These are phyloP conservation scores for Bombus soroeensis DNA, from an alignment of 1,140 invertebrate genomes.

Conservation along the genomic window DNA sequence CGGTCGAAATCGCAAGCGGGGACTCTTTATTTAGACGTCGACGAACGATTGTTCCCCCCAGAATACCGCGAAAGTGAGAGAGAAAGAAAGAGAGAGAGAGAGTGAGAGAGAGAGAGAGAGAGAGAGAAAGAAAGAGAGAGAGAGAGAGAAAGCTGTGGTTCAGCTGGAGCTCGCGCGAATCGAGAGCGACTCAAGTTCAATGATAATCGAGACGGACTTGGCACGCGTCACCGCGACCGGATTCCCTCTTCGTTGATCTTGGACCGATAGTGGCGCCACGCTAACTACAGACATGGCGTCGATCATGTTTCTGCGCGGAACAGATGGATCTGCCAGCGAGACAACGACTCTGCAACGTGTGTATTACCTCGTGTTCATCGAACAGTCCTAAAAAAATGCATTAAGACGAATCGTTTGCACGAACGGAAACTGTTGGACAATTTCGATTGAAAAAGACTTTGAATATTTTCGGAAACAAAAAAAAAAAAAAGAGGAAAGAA, in stretches of 20 bases:
- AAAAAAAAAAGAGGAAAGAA: no score
- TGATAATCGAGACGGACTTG: conserved; percentile 20
- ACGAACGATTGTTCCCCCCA: conserved; percentile 9
- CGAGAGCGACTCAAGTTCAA: conserved; percentile 22
- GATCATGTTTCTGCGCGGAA: neutral
- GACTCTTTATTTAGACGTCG: conserved; percentile 1
- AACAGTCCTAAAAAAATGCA: neutral
- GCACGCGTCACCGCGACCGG: conserved; percentile 10
- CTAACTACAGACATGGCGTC: neutral
- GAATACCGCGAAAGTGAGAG: neutral
- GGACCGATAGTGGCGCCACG: conserved; percentile 1
- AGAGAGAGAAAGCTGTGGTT: neutral
- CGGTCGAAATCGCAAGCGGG: neutral
- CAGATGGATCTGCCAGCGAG: neutral
- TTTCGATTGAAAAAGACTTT: neutral
- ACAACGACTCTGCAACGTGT: neutral
- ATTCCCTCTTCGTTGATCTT: conserved; percentile 21
- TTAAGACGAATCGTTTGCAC: neutral
- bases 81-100: neutral
- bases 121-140: neutral
- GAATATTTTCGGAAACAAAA: neutral
- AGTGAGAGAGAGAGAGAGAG: neutral
- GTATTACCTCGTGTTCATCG: neutral
- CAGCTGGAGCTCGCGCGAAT: conserved; percentile 14
- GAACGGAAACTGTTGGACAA: neutral